Base-by-base conservation (phyloP, 2,888 invertebrate genomes). In the Luperina nickerlii region DNA sequence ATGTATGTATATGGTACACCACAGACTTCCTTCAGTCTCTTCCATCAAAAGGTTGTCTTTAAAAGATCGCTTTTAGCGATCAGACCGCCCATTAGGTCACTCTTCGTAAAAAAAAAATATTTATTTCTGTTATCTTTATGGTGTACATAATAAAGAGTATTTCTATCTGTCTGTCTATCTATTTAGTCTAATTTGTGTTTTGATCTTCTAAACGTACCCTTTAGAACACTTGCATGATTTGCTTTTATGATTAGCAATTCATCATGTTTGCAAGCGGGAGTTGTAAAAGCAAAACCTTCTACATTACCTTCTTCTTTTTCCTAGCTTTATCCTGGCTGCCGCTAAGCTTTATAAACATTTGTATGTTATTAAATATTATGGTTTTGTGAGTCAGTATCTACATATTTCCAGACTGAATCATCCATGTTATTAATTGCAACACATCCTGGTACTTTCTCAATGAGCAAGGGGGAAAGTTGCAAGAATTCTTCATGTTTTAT, bases 361-460 rank as follows among this genome's bases (percentile, higher is more conserved):
- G 18, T 15, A 20, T 69, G 38, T 72, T 85, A 42, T 75, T 65
- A 71, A 81, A 84, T 84, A 67, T 71, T 60, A 84, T 60, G 20
- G 24, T 9, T 68, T 63, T 51, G n/a, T 76, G 82, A 62, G 24
- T 81, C 70, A 69, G 42, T 62, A 48, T 9, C 24, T 48, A 65
- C 82, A 72, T 73, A 62, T 83, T 85, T 76, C 72, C 27, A 13
- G 7, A 48, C 45, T 62, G 69, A 83, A 48, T 85, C 83, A 81
- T 81, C 18, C 13, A n/a, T 85, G 68, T 85, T 85, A 81, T 76
- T 69, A 73, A 83, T 83, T 85, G 32, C 72, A 62, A 69, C 85
- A 85, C 38, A 69, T 72, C 65, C 82, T 69, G 42, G 57, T 65
- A 18, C 69, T 66, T 85, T 81, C 27, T 48, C 45, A 6, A 68